These are phyloP conservation scores for Notarius quadriscutis DNA, from an alignment of 2,113 vertebrate species.

Conservation along the genomic window DNA sequence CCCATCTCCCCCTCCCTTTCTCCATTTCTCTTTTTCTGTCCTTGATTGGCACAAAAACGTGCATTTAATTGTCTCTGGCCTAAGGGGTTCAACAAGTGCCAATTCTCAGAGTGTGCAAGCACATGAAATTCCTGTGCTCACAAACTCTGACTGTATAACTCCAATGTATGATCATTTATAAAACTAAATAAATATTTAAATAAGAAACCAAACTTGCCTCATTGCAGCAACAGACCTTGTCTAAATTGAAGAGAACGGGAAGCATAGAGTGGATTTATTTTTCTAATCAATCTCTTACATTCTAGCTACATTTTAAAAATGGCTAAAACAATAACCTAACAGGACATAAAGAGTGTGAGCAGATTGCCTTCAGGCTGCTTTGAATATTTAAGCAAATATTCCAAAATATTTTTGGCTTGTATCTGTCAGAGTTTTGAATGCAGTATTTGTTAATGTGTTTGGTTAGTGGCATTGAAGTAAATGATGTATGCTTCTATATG, in stretches of 20 bases:
- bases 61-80: constrained; percentile 25
- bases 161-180: constrained; percentile 29
- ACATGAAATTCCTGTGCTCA: constrained; percentile 11
- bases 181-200: constrained; percentile 45
- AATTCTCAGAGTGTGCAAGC: constrained; percentile 1
- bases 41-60: constrained; percentile 34
- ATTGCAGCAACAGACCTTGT: constrained; percentile 26
- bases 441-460: constrained; percentile 34
- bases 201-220: constrained; percentile 22
- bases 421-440: constrained; percentile 8
- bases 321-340: not conserved
- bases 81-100: not conserved
- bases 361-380: constrained; percentile 10
- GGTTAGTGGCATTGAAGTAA: constrained; percentile 38
- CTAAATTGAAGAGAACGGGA: constrained; percentile 8
- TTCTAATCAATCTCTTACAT: constrained; percentile 26
- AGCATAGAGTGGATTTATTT: constrained; percentile 25
- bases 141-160: not conserved
- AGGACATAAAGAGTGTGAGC: constrained; percentile 1
- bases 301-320: constrained; percentile 23
- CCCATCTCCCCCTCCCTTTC: not conserved
- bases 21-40: constrained; percentile 28
- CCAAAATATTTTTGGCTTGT: constrained; percentile 21
- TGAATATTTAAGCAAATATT: constrained; percentile 14
- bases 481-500: constrained; percentile 24